Percentiles rank a stretch among this genome's conserved stretches.
phyloP scores from a whole-genome alignment of 2,797 vertebrate genomes.

The Pachyuromys duprasi region DNA sequence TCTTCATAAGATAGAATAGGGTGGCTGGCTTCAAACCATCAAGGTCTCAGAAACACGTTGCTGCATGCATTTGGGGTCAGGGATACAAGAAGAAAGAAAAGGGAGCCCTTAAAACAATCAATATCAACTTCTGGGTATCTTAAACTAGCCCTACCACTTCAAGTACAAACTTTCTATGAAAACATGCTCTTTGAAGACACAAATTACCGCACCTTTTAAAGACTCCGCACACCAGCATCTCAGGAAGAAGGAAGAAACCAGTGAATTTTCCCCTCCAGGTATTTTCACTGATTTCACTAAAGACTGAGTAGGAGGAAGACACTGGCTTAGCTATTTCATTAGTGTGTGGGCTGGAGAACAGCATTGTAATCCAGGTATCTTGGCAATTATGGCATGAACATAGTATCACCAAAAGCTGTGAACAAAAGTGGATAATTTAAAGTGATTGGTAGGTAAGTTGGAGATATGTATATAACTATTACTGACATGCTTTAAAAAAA shows the following conservation, averaged over 20 bases:
- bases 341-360: background rate
- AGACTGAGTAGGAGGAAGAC: background rate
- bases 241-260: background rate
- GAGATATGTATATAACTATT: background rate
- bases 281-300: background rate
- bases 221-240: background rate
- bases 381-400: background rate
- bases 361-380: background rate
- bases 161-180: background rate
- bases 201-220: accelerated
- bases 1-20: background rate
- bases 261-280: background rate
- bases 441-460: background rate
- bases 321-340: background rate
- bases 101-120: background rate
- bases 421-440: background rate
- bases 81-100: background rate
- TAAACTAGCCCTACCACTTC: background rate
- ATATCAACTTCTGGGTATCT: background rate
- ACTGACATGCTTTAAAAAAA: background rate
- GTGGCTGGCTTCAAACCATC: background rate
- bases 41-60: background rate
- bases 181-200: background rate
- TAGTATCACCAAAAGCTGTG: background rate
- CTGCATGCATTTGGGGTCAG: background rate